Evolutionary conservation across 2,113 vertebrate genomes (phyloP).

Genomic region (Scartelaos histophorus): DNA sequence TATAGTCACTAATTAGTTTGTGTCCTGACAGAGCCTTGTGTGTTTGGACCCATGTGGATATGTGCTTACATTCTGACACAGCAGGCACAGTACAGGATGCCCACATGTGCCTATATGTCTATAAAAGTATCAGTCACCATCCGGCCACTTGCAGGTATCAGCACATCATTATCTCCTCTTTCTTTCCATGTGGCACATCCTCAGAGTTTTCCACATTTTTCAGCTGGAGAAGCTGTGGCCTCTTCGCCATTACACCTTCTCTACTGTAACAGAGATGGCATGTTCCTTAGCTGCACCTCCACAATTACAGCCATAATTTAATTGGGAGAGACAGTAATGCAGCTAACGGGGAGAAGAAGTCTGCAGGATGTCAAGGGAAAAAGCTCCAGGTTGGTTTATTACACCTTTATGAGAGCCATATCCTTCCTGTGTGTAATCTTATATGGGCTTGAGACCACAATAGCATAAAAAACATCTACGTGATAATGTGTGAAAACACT

Average conservation of each 20-base stretch:
- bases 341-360: conserved; percentile 29
- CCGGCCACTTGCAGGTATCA: neutral
- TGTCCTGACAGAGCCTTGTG: too few relatives aligned
- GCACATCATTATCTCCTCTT: conserved; percentile 43
- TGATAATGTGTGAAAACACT: neutral
- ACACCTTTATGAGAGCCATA: conserved; percentile 5
- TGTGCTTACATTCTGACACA: too few relatives aligned
- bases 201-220: conserved; percentile 28
- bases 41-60: too few relatives aligned
- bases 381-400: conserved; percentile 15
- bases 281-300: conserved; percentile 47
- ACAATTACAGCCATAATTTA: conserved; percentile 51
- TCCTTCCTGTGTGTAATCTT: conserved; percentile 5
- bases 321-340: conserved; percentile 35
- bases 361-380: conserved; percentile 11
- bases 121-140: neutral
- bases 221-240: conserved; percentile 27
- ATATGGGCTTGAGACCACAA: conserved; percentile 18
- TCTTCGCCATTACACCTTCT: conserved; percentile 41
- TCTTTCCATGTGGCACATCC: conserved; percentile 31
- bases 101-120: neutral
- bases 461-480: neutral
- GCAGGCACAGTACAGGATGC: neutral
- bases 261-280: conserved; percentile 38
- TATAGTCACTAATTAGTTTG: neutral